Conservation (phyloP, 2,113 vertebrate genomes). For the Merops nubicus region DNA sequence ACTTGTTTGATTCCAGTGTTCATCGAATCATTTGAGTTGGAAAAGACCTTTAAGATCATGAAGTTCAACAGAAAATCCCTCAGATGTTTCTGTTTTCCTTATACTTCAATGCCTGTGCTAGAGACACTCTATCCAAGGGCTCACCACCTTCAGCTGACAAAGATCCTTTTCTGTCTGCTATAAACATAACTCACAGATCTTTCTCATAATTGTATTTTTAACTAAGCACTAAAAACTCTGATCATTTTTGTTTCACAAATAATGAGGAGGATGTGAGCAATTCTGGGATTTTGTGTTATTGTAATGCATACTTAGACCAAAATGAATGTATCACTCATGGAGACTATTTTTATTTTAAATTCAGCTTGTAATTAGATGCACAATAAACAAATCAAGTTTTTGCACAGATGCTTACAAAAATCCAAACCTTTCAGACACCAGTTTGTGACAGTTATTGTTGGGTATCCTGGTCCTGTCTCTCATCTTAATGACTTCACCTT, state of each 20-base stretch:
- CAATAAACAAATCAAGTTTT: neutral
- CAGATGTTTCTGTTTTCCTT: neutral
- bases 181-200: neutral
- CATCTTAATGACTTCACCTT: neutral
- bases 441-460: neutral
- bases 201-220: neutral
- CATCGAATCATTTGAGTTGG: neutral
- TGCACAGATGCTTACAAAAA: neutral
- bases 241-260: neutral
- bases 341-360: neutral
- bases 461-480: neutral
- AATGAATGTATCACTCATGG: neutral
- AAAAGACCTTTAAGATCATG: neutral
- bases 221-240: neutral
- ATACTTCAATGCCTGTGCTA: neutral
- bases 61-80: neutral
- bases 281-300: neutral
- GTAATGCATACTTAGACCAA: neutral
- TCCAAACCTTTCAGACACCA: neutral
- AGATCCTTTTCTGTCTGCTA: neutral
- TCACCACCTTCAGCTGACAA: neutral
- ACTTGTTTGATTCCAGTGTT: neutral
- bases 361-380: neutral
- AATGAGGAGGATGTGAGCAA: neutral
- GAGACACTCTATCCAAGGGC: neutral